Percentiles rank a stretch among this genome's conserved stretches.
These are phyloP conservation scores for Xiphias gladius DNA, from an alignment of 2,113 vertebrate species.

Conservation along the genomic window DNA sequence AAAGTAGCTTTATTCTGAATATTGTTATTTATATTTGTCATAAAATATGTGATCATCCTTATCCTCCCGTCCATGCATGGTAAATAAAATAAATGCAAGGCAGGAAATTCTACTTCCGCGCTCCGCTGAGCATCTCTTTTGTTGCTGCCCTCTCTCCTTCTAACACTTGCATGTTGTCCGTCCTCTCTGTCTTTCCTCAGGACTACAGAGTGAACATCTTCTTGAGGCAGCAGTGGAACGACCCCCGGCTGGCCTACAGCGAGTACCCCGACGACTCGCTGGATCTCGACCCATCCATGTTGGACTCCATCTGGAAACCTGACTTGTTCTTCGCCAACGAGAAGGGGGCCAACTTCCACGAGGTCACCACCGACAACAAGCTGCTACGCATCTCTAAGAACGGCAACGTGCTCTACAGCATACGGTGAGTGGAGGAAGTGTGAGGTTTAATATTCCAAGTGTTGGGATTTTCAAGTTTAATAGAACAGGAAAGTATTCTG, in stretches of 20 bases:
- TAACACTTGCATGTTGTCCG: not conserved
- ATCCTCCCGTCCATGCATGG: not conserved
- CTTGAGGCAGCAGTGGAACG: constrained; percentile 98
- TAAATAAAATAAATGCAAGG: no score
- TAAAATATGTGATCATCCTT: not conserved
- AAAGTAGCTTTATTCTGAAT: not conserved
- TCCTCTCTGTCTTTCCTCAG: constrained; percentile 74
- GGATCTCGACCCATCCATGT: constrained; percentile 98
- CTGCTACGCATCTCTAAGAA: constrained; percentile 96
- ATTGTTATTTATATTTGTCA: not conserved
- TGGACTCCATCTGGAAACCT: constrained; percentile 99
- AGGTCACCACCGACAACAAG: constrained; percentile 99
- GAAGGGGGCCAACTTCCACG: constrained; percentile 98
- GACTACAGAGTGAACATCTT: constrained; percentile 99
- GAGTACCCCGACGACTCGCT: constrained; percentile 97
- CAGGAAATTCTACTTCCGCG: no score
- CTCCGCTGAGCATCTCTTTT: no score
- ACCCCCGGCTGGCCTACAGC: constrained; percentile 96
- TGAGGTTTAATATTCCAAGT: not conserved
- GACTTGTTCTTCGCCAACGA: constrained; percentile 99
- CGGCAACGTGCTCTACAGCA: constrained; percentile 98
- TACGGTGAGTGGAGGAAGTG: constrained; percentile 85
- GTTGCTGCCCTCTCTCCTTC: not conserved
- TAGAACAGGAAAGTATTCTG: no score
- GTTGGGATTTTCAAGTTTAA: no score